Evolutionary conservation across 2,797 vertebrate genomes (phyloP).

Genomic region (Myotis vivesi): DNA sequence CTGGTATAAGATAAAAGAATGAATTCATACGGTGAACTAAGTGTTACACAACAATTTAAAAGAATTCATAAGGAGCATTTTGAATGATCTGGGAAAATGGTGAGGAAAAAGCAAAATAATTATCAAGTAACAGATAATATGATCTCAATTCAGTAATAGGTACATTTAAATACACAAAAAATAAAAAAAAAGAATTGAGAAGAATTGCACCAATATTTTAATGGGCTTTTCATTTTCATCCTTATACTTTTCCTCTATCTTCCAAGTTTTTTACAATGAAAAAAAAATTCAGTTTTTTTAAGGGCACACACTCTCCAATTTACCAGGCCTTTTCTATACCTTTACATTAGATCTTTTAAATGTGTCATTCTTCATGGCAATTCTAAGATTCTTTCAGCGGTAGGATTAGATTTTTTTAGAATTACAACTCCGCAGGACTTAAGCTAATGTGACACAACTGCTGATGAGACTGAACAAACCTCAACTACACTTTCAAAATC

Average conservation of each 20-base stretch:
- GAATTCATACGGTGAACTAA: background rate
- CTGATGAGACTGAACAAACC: background rate
- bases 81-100: constrained; percentile 2
- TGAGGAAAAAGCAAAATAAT: background rate
- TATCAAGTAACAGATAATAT: background rate
- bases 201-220: background rate
- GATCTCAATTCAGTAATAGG: background rate
- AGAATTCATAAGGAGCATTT: background rate
- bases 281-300: background rate
- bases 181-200: background rate
- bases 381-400: background rate
- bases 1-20: background rate
- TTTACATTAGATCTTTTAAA: background rate
- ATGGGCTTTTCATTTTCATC: background rate
- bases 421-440: background rate
- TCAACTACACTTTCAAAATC: background rate
- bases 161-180: background rate
- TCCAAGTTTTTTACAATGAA: background rate
- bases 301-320: background rate
- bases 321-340: background rate
- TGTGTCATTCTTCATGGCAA: background rate
- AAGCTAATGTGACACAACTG: background rate
- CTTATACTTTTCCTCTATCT: background rate
- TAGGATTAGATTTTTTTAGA: background rate
- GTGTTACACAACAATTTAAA: background rate